Base-by-base conservation (phyloP, 2,888 invertebrate species). In the Ophonus ardosiacus region DNA sequence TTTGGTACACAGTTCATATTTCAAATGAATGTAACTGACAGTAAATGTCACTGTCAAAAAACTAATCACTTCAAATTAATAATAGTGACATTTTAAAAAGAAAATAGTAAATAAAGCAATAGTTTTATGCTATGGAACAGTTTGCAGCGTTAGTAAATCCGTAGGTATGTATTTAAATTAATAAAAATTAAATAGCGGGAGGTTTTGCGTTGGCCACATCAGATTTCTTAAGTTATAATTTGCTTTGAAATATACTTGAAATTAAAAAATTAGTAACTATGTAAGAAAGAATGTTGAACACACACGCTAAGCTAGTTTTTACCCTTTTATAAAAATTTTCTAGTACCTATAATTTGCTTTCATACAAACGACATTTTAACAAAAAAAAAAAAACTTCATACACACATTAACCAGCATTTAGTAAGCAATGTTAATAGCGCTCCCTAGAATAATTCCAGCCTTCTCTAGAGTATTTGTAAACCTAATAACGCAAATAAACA, bases 401-500 rank as follows among this genome's bases (percentile, higher is more conserved):
- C 38, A 68, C 68, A n/a, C 24, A 31, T 51, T 2, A 68, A 24
- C 3, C 13, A 74, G 71, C 31, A 31, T 31, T 74, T 43, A 74
- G 40, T 18, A 40, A 74, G 40, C 13, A 40, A 74, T 43, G 18
- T 43, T 43, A 74, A 40, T 43, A 43, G 4, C 71, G 7, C 18
- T 74, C 43, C 31, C 31, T 63, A 10, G 43, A 63, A 63, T 63
- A 63, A 15, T 71, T 71, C 40, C 40, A 68, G 10, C 31, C 31
- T 31, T 31, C 43, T 43, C 43, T 43, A 43, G 7, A 18, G 71
- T 8, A 68, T 68, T 68, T 68, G n/a, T 40, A 43, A 40, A 43
- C 13, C 4, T 74, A 74, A 74, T 74, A 18, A 8, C 71, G 68
- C 71, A 74, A 74, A 74, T 74, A 43, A 43, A 74, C 71, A 43